Conservation (phyloP, 2,797 vertebrate genomes). For the Neostethus bicornis region DNA sequence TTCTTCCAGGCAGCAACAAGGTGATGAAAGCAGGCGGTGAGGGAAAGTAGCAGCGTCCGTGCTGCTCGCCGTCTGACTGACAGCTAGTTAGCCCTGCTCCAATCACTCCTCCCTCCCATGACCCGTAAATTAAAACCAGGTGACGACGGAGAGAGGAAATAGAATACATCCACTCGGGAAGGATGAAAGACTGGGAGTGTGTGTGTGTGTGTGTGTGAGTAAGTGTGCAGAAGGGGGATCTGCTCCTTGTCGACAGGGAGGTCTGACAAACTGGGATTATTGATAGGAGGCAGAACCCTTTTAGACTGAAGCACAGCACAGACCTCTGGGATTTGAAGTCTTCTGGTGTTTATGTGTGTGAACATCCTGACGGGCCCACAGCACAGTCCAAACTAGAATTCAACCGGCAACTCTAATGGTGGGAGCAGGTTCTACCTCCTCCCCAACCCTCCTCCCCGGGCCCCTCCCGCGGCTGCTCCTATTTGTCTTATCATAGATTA, state of each 20-base stretch:
- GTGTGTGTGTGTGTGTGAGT: constrained; percentile 36
- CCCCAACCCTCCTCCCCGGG: constrained; percentile 16
- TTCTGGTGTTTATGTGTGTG: constrained; percentile 33
- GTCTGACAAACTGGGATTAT: constrained; percentile 74
- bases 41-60: constrained; percentile 22
- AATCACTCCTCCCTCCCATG: constrained; percentile 53
- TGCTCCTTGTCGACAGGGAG: constrained; percentile 69
- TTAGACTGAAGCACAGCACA: constrained; percentile 43
- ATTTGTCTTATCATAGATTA: constrained; percentile 68
- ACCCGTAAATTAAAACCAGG: constrained; percentile 75
- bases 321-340: constrained; percentile 63
- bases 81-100: constrained; percentile 57
- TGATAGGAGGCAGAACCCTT: constrained; percentile 74
- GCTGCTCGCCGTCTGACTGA: constrained; percentile 44
- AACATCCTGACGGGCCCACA: constrained; percentile 13
- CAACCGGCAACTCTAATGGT: constrained; percentile 38
- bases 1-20: constrained; percentile 7
- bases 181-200: constrained; percentile 55
- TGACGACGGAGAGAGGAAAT: constrained; percentile 72
- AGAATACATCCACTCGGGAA: constrained; percentile 66
- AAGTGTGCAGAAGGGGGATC: constrained; percentile 30
- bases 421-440: constrained; percentile 3
- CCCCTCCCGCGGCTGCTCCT: constrained; percentile 51
- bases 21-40: constrained; percentile 6
- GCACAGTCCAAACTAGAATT: constrained; percentile 1